A percentile compares a stretch with the other conserved stretches of the same genome.
These are phyloP conservation scores for Trissonchulus sp. DNA, from an alignment of 2,888 invertebrate species.

Conservation along the genomic window DNA sequence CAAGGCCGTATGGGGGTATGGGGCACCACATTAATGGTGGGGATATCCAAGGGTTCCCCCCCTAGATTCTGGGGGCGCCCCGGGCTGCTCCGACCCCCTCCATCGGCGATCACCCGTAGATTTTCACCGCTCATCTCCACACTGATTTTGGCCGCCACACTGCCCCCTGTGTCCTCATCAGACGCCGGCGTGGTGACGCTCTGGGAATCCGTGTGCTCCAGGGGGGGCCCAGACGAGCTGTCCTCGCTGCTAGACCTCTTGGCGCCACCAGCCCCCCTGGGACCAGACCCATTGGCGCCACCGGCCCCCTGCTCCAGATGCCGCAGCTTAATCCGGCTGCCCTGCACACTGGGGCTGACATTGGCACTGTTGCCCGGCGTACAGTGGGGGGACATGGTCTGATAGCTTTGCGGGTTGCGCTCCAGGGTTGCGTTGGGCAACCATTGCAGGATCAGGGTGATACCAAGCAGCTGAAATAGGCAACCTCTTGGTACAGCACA, in stretches of 20 bases:
- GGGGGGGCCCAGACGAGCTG: background rate
- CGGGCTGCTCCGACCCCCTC: conserved; percentile 31
- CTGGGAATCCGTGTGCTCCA: background rate
- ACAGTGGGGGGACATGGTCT: conserved; percentile 21
- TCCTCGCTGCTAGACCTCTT: conserved; percentile 3
- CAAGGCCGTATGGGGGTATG: conserved; percentile 50
- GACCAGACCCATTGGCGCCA: too few species aligned
- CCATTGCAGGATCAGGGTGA: conserved; percentile 81
- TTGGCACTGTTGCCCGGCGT: background rate
- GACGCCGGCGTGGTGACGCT: background rate
- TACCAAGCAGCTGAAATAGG: conserved; percentile 62
- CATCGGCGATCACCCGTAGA: conserved; percentile 51
- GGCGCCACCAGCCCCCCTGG: background rate
- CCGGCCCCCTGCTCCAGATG: conserved; percentile 8
- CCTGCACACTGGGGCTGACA: background rate
- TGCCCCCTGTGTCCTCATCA: background rate
- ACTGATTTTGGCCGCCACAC: conserved; percentile 40
- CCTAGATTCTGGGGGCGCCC: conserved; percentile 27
- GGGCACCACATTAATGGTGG: conserved; percentile 48
- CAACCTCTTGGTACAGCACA: too few species aligned
- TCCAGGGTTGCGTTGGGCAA: conserved; percentile 83
- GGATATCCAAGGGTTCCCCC: conserved; percentile 40
- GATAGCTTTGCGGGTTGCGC: conserved; percentile 69
- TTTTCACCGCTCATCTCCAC: conserved; percentile 55
- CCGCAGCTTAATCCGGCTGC: conserved; percentile 24